Percentiles rank a stretch among this genome's conserved stretches.
phyloP scores from a whole-genome alignment of 2,888 invertebrate genomes.

The Heliconius sara region DNA sequence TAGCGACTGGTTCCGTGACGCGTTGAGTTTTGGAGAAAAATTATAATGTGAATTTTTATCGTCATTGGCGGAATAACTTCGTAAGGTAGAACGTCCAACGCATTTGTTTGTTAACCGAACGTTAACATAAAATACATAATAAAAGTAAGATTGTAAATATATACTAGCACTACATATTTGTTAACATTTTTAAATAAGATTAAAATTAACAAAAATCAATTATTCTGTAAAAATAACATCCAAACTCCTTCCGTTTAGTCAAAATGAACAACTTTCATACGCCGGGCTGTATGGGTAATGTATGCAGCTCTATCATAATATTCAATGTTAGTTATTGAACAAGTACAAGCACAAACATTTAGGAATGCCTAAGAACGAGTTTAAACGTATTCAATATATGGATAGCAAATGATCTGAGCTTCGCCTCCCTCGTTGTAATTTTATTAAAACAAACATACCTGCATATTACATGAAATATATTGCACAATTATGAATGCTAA shows the following conservation, averaged over 20 bases:
- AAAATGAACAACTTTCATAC: conserved; percentile 38
- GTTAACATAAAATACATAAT: not conserved
- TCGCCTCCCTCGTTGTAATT: not conserved
- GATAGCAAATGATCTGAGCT: not conserved
- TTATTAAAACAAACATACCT: not conserved
- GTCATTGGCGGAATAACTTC: not conserved
- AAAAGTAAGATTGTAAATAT: not conserved
- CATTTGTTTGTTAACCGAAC: not conserved
- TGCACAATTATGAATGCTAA: not conserved
- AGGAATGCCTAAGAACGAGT: conserved; percentile 38
- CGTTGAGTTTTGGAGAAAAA: conserved; percentile 3
- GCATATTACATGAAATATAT: not conserved
- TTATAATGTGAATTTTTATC: not conserved
- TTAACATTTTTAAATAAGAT: not conserved
- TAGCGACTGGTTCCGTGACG: conserved; percentile 41
- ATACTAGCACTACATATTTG: not conserved
- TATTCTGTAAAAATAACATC: not conserved
- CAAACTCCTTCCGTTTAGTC: conserved; percentile 11
- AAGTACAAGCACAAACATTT: conserved; percentile 39
- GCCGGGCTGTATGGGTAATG: conserved; percentile 52
- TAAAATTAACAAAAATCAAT: not conserved
- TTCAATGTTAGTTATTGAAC: conserved; percentile 43
- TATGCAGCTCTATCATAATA: conserved; percentile 56
- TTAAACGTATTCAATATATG: conserved; percentile 41
- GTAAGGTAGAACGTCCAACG: not conserved